Conservation (phyloP, 2,888 invertebrate species). For the Cybosia mesomella region DNA sequence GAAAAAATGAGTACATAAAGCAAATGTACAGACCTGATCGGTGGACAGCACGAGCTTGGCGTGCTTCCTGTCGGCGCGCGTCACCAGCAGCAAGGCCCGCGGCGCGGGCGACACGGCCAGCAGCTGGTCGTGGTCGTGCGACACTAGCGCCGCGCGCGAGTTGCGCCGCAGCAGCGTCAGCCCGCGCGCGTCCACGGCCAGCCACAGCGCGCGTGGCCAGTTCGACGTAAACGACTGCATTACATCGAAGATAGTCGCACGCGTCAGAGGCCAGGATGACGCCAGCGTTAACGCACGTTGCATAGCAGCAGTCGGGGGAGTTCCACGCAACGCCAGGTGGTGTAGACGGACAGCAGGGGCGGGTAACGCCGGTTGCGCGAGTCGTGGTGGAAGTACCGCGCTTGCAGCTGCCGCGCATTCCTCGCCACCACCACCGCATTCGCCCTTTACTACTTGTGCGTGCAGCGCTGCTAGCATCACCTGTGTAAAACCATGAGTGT, state of each 20-base stretch:
- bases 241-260: slow-evolving; percentile 97
- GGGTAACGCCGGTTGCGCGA: slow-evolving; percentile 93
- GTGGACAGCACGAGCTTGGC: slow-evolving; percentile 97
- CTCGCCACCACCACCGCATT: slow-evolving; percentile 90
- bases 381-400: slow-evolving; percentile 92
- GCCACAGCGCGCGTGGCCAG: slow-evolving; percentile 97
- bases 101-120: slow-evolving; percentile 96
- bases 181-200: slow-evolving; percentile 97
- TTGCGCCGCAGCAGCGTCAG: slow-evolving; percentile 96
- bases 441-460: slow-evolving; percentile 96
- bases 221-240: slow-evolving; percentile 99
- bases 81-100: slow-evolving; percentile 97
- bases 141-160: slow-evolving; percentile 95
- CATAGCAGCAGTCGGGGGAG: slow-evolving; percentile 95
- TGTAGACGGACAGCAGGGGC: slow-evolving; percentile 95
- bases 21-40: slow-evolving; percentile 89
- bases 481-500: slow-evolving; percentile 75
- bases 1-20: not conserved
- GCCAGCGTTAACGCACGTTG: slow-evolving; percentile 97
- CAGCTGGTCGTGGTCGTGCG: slow-evolving; percentile 96
- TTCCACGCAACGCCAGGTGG: slow-evolving; percentile 96
- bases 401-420: slow-evolving; percentile 92
- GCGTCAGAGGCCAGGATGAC: slow-evolving; percentile 96
- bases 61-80: slow-evolving; percentile 95
- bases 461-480: slow-evolving; percentile 97